phyloP scores from a whole-genome alignment of 2,113 vertebrate genomes.

The Nothoprocta perdicaria region DNA sequence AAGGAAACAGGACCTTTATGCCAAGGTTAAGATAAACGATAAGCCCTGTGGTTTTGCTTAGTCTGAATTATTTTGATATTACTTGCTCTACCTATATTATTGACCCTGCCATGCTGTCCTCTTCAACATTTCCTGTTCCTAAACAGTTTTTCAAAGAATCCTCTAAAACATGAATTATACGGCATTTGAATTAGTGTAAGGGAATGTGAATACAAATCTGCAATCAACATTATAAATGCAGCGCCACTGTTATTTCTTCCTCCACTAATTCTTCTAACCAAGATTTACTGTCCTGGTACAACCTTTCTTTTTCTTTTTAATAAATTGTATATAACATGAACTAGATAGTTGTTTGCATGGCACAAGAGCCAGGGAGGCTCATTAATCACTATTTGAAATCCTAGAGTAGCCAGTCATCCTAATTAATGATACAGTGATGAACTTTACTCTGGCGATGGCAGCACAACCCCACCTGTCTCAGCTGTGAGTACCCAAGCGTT shows the following conservation, averaged over 20 bases:
- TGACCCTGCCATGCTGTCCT: background rate
- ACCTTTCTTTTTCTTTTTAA: background rate
- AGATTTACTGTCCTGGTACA: constrained; percentile 42
- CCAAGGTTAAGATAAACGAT: background rate
- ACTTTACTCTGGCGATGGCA: constrained; percentile 19
- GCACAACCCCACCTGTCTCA: background rate
- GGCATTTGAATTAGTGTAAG: constrained; percentile 29
- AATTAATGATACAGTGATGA: constrained; percentile 69
- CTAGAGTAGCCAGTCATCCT: constrained; percentile 61
- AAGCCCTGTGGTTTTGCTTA: background rate
- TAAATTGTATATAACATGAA: constrained; percentile 67
- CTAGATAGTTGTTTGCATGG: constrained; percentile 57
- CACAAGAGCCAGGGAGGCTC: constrained; percentile 60
- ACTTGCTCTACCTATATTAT: background rate
- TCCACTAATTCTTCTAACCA: constrained; percentile 54
- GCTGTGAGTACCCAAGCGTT: background rate
- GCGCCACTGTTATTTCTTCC: constrained; percentile 51
- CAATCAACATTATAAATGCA: constrained; percentile 47
- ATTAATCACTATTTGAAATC: constrained; percentile 76
- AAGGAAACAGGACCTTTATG: background rate
- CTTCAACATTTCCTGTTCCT: background rate
- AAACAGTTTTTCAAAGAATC: background rate
- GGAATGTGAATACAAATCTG: constrained; percentile 16
- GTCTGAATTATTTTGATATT: background rate
- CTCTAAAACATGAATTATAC: background rate